These are phyloP conservation scores for Diaperis boleti DNA, from an alignment of 2,888 invertebrate species.

Conservation along the genomic window DNA sequence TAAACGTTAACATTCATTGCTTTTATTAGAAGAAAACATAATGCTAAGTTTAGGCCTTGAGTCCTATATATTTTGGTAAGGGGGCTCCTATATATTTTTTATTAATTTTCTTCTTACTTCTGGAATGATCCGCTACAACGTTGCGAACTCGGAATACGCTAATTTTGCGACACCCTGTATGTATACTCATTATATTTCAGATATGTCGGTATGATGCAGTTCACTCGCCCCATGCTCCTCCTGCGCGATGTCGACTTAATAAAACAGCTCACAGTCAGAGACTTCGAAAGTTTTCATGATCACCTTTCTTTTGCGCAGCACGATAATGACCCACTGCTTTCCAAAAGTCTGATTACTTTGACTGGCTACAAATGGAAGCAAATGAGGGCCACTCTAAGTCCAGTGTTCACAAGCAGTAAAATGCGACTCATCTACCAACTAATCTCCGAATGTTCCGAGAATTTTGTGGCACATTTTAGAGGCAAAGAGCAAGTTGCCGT, in stretches of 20 bases:
- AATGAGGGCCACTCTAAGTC: constrained; percentile 65
- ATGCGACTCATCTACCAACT: constrained; percentile 66
- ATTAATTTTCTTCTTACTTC: not conserved
- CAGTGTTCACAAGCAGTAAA: constrained; percentile 66
- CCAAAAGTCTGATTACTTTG: constrained; percentile 57
- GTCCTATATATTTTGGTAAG: too few species aligned
- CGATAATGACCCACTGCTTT: constrained; percentile 66
- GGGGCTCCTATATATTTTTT: too few species aligned
- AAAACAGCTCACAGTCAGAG: constrained; percentile 69
- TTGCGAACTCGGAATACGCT: too few species aligned
- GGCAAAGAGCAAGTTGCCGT: constrained; percentile 48
- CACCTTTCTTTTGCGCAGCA: constrained; percentile 50
- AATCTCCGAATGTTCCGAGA: constrained; percentile 49
- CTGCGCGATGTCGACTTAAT: constrained; percentile 71
- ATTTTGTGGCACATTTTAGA: constrained; percentile 43
- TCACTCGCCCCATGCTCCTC: constrained; percentile 64
- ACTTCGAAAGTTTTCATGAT: constrained; percentile 72
- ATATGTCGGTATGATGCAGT: constrained; percentile 50
- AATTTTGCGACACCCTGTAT: too few species aligned
- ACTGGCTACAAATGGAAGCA: constrained; percentile 55
- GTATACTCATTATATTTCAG: too few species aligned
- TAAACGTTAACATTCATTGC: too few species aligned
- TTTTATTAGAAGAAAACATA: too few species aligned
- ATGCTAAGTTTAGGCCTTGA: too few species aligned
- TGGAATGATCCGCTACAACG: not conserved